These are phyloP conservation scores for Laticauda laticaudata DNA, from an alignment of 2,113 vertebrate genomes.

Conservation along the genomic window DNA sequence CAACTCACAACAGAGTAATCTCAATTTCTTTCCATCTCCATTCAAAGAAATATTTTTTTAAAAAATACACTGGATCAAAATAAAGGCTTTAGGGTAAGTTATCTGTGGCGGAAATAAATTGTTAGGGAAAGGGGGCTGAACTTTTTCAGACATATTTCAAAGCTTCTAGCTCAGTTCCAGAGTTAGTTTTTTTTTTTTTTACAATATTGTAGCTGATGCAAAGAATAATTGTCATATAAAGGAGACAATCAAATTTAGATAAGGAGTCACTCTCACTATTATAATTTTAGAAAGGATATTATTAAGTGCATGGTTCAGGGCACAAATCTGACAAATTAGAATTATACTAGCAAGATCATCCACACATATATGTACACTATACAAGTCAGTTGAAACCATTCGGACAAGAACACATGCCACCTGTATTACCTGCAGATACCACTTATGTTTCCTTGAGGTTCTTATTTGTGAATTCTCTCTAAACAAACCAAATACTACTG, in stretches of 20 bases:
- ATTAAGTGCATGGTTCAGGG: not conserved
- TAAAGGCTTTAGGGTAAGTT: slow-evolving; percentile 5
- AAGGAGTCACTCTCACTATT: not conserved
- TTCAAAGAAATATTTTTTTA: not conserved
- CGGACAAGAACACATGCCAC: not conserved
- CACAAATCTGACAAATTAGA: not conserved
- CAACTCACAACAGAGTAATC: not conserved
- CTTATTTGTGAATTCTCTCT: not conserved
- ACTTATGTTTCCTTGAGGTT: not conserved
- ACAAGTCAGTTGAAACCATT: not conserved
- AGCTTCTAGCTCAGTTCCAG: not conserved
- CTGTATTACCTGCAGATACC: not conserved
- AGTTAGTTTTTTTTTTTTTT: not conserved
- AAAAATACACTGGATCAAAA: not conserved
- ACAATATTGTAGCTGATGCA: not conserved
- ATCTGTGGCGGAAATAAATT: not conserved
- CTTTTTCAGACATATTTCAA: slow-evolving; percentile 8
- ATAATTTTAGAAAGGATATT: not conserved
- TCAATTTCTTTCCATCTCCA: not conserved
- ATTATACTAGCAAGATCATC: not conserved
- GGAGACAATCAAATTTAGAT: not conserved
- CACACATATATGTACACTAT: not conserved
- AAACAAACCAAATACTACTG: not conserved
- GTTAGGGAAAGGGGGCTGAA: not conserved
- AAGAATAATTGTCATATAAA: not conserved